Percentiles rank a stretch among this genome's conserved stretches.
Conservation (phyloP, 2,113 vertebrate genomes). For the Phodopus roborovskii region DNA sequence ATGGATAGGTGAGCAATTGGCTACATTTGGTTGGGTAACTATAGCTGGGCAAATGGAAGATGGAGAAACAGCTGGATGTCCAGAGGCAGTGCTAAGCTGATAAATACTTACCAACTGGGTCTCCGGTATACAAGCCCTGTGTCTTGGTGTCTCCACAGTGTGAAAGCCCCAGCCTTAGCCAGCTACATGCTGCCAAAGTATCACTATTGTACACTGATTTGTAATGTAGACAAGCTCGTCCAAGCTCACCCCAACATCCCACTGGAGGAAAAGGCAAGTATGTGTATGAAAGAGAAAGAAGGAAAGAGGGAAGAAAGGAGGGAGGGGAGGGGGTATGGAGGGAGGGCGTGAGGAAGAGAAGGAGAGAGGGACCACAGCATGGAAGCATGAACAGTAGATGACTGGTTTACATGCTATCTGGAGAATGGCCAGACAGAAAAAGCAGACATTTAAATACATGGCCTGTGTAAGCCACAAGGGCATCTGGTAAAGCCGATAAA, state of each 20-base stretch:
- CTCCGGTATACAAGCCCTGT: neutral
- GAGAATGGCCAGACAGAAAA: neutral
- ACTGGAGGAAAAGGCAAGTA: neutral
- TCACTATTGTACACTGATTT: neutral
- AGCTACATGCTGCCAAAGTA: neutral
- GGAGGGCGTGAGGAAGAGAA: neutral
- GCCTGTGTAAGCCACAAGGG: neutral
- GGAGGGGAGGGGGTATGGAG: rapidly evolving
- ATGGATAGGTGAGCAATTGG: neutral
- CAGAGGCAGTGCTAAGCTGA: neutral
- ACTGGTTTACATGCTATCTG: neutral
- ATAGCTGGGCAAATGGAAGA: neutral
- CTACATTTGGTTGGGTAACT: neutral
- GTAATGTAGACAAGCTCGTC: neutral
- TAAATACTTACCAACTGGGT: neutral
- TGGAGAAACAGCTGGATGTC: neutral
- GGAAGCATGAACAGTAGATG: too few relatives aligned
- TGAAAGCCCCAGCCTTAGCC: too few relatives aligned
- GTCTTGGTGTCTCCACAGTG: neutral
- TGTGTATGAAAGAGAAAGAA: rapidly evolving
- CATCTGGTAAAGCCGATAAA: neutral
- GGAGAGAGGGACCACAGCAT: neutral
- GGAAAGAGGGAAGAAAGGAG: rapidly evolving
- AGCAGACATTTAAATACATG: neutral
- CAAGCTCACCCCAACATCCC: neutral